Percentiles rank a stretch among this genome's conserved stretches.
These are phyloP conservation scores for Thymallus thymallus DNA, from an alignment of 2,113 vertebrate genomes.

Conservation along the genomic window DNA sequence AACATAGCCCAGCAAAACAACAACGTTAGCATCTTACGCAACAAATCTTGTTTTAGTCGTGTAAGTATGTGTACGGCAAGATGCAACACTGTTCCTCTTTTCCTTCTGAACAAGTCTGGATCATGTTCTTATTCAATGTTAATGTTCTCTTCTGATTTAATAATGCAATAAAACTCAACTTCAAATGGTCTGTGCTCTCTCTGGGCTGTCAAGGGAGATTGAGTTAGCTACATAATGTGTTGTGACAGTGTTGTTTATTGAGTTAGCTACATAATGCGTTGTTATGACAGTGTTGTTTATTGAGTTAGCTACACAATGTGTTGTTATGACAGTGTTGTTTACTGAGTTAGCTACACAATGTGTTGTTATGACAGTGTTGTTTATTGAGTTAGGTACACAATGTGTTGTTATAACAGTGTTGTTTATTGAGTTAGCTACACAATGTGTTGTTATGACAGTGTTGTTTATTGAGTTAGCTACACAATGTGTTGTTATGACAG, in stretches of 20 bases:
- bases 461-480: conserved; percentile 36
- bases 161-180: conserved; percentile 58
- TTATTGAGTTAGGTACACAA: conserved; percentile 31
- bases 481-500: conserved; percentile 16
- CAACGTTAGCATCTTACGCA: conserved; percentile 30
- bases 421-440: conserved; percentile 46
- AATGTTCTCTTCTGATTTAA: conserved; percentile 54
- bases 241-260: conserved; percentile 51
- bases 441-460: conserved; percentile 47
- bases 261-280: conserved; percentile 16
- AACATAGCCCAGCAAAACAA: not conserved
- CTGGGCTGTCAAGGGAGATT: conserved; percentile 54
- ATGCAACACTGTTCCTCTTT: conserved; percentile 8
- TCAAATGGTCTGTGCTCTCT: conserved; percentile 51
- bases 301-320: conserved; percentile 44
- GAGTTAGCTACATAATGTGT: conserved; percentile 41
- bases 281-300: conserved; percentile 21
- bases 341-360: conserved; percentile 43
- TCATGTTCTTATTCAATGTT: conserved; percentile 47
- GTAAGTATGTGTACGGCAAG: conserved; percentile 17
- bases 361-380: conserved; percentile 48
- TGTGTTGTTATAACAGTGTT: conserved; percentile 14
- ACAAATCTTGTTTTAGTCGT: conserved; percentile 52
- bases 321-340: conserved; percentile 49
- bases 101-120: conserved; percentile 30